Percentiles rank a stretch among this genome's conserved stretches.
These are phyloP conservation scores for Nematostella vectensis DNA, from an alignment of 92 coral and sea anemone genomes.

Conservation along the genomic window DNA sequence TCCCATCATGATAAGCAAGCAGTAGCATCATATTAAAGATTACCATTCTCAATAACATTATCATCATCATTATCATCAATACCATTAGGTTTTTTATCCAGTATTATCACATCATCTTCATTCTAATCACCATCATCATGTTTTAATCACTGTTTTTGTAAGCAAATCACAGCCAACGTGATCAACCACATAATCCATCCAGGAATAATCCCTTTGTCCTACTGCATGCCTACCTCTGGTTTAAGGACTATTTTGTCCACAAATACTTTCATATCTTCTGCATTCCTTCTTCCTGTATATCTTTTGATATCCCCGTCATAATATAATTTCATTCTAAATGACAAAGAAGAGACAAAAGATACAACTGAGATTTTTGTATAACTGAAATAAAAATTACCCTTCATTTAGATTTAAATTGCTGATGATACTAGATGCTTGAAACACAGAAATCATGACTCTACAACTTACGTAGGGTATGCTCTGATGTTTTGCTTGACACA, in stretches of 20 bases:
- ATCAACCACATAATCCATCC: too few species aligned
- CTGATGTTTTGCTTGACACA: constrained; percentile 83
- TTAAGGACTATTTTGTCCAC: constrained; percentile 43
- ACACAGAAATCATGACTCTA: neutral
- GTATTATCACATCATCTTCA: too few species aligned
- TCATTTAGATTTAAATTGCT: neutral
- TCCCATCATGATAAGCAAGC: too few species aligned
- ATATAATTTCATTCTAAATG: constrained; percentile 60
- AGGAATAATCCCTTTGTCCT: too few species aligned
- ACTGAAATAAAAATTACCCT: neutral
- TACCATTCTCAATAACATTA: too few species aligned
- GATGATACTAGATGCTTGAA: neutral
- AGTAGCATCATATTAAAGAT: too few species aligned
- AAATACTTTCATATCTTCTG: constrained; percentile 63
- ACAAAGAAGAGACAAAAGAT: neutral
- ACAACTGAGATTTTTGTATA: neutral
- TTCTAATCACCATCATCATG: too few species aligned
- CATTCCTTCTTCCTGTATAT: constrained; percentile 77
- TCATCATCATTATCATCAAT: too few species aligned
- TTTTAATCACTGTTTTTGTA: too few species aligned
- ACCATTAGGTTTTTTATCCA: too few species aligned
- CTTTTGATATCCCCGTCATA: constrained; percentile 66
- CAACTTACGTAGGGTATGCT: constrained; percentile 92
- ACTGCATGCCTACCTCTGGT: constrained; percentile 33
- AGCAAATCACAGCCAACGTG: too few species aligned